phyloP scores from a whole-genome alignment of 1,140 invertebrate species.

The Orchestia grillus region DNA sequence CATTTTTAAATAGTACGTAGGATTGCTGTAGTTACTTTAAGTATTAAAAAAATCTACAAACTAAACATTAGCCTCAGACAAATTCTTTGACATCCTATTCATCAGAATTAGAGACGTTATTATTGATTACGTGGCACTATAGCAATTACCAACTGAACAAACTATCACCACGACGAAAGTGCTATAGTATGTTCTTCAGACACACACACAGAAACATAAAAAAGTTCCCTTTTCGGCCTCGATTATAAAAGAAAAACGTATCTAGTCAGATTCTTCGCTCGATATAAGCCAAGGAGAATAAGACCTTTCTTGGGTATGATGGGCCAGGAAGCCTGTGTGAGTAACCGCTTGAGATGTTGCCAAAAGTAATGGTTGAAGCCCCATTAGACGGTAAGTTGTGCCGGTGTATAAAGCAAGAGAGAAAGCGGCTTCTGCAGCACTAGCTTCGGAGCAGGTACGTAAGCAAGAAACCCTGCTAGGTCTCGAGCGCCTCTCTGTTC shows the following conservation, averaged over 20 bases:
- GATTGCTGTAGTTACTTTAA: neutral
- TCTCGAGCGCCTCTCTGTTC: neutral
- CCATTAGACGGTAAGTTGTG: constrained; percentile 39
- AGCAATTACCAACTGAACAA: neutral
- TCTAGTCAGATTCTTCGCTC: neutral
- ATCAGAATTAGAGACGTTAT: neutral
- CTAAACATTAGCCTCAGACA: neutral
- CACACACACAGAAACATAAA: neutral
- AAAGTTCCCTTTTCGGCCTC: neutral
- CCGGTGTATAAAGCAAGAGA: constrained; percentile 8
- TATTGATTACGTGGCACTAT: neutral
- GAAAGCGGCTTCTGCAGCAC: neutral
- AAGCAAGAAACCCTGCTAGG: neutral
- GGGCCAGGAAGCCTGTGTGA: constrained; percentile 7
- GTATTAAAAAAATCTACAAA: neutral
- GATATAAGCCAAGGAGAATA: neutral
- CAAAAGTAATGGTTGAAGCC: constrained; percentile 24
- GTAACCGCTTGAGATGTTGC: constrained; percentile 42
- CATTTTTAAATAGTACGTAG: neutral
- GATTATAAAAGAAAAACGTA: neutral
- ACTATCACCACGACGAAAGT: neutral
- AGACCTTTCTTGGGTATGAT: constrained; percentile 38
- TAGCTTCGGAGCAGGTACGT: constrained; percentile 42
- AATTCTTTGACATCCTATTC: neutral
- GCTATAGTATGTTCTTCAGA: neutral